These are phyloP conservation scores for Egretta garzetta DNA, from an alignment of 2,113 vertebrate species.

Conservation along the genomic window DNA sequence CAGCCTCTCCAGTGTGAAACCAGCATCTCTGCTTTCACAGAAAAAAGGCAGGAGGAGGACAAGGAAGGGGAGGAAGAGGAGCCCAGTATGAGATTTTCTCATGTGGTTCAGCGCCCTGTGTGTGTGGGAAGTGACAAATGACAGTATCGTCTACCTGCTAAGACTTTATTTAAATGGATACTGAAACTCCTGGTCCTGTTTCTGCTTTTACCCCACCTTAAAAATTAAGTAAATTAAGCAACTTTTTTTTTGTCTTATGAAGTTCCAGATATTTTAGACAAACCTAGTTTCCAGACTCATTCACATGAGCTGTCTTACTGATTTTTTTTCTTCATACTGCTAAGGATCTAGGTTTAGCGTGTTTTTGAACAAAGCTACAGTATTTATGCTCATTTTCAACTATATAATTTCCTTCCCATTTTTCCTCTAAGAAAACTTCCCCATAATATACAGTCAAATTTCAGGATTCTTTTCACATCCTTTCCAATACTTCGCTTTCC, in stretches of 20 bases:
- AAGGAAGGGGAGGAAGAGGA: neutral
- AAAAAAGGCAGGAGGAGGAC: neutral
- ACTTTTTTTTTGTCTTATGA: neutral
- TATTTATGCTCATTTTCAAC: neutral
- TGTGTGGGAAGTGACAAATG: neutral
- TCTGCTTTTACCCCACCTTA: neutral
- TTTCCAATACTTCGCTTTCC: neutral
- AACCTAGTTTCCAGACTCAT: neutral
- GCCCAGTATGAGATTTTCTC: neutral
- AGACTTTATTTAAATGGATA: neutral
- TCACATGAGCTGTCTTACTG: neutral
- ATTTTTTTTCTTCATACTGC: neutral
- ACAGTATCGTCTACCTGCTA: neutral
- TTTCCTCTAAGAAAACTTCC: neutral
- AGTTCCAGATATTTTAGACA: neutral
- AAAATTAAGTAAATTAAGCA: neutral
- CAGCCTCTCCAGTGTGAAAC: neutral
- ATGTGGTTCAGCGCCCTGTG: neutral
- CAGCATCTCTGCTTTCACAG: neutral
- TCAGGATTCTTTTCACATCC: neutral
- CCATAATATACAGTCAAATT: neutral
- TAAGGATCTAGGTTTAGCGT: neutral
- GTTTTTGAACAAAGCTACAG: neutral
- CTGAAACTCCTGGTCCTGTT: neutral
- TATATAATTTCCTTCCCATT: neutral